phyloP scores from a whole-genome alignment of 2,113 vertebrate genomes.

The Cochlearius cochlearius region DNA sequence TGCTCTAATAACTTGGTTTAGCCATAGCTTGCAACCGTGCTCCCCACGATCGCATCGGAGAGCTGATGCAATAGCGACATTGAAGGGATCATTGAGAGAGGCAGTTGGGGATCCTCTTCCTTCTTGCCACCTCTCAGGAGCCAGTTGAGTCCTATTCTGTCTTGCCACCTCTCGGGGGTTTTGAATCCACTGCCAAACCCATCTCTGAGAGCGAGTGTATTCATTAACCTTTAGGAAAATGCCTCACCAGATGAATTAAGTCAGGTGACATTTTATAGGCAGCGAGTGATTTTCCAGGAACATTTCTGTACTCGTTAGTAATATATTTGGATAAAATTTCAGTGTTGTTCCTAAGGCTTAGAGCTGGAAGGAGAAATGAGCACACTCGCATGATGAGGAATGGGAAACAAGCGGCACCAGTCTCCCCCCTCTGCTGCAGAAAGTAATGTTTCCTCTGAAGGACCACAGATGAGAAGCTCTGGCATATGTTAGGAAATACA shows the following conservation, averaged over 20 bases:
- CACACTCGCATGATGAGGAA: not conserved
- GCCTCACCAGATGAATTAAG: not conserved
- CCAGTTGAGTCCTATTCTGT: not conserved
- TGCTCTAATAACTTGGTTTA: not conserved
- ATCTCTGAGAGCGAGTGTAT: not conserved
- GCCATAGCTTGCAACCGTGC: fast-evolving
- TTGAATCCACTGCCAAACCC: not conserved
- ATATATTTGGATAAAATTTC: not conserved
- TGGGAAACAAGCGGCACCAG: not conserved
- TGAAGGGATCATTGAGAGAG: not conserved
- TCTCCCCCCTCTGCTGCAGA: not conserved
- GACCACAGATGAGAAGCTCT: not conserved
- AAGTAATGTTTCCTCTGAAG: not conserved
- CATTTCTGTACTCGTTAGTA: not conserved
- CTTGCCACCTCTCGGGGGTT: not conserved
- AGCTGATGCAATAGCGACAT: fast-evolving
- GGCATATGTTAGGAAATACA: not conserved
- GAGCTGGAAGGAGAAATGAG: not conserved
- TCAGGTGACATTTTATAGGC: constrained; percentile 35
- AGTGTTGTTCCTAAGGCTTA: not conserved
- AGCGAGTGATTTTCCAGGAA: constrained; percentile 22
- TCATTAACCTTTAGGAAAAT: constrained; percentile 40
- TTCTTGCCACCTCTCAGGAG: not conserved
- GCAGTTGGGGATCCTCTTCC: not conserved
- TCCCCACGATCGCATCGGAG: fast-evolving